Evolutionary conservation across 2,888 invertebrate species (phyloP).

Genomic region (Hyles lineata): DNA sequence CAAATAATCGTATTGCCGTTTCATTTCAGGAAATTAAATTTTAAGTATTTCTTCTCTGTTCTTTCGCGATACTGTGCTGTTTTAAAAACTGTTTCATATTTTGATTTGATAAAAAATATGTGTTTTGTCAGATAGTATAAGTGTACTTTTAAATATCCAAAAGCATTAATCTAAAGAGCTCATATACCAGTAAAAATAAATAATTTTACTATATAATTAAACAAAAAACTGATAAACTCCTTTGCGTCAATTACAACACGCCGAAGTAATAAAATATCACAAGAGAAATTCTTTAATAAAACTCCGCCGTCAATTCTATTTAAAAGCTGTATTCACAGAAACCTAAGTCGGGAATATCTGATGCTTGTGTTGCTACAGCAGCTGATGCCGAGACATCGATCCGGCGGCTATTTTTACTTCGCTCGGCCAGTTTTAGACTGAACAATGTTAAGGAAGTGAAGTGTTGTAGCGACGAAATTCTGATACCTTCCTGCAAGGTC

Average conservation of each 20-base stretch:
- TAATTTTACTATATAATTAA: too few species aligned
- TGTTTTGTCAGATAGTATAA: too few species aligned
- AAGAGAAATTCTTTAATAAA: background rate
- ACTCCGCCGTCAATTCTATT: constrained; percentile 4
- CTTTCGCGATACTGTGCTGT: background rate
- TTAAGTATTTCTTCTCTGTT: background rate
- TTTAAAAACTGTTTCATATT: too few species aligned
- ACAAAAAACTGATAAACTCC: too few species aligned
- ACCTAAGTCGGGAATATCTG: constrained; percentile 8
- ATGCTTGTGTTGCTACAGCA: constrained; percentile 8
- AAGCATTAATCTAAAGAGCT: too few species aligned
- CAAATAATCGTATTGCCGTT: background rate
- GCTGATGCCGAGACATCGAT: constrained; percentile 19
- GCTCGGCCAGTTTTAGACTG: constrained; percentile 14
- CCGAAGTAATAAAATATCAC: background rate
- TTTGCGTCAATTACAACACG: background rate
- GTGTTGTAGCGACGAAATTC: background rate
- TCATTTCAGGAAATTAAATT: background rate
- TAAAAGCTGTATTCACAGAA: constrained; percentile 29
- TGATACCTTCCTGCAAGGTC: constrained; percentile 1
- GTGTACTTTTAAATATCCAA: too few species aligned
- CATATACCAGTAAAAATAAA: too few species aligned
- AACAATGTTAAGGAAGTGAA: constrained; percentile 23
- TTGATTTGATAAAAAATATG: too few species aligned
- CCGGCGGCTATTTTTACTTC: constrained; percentile 4